Percentiles rank a stretch among this genome's conserved stretches.
phyloP scores from a whole-genome alignment of 2,113 vertebrate genomes.

The Labrus mixtus region DNA sequence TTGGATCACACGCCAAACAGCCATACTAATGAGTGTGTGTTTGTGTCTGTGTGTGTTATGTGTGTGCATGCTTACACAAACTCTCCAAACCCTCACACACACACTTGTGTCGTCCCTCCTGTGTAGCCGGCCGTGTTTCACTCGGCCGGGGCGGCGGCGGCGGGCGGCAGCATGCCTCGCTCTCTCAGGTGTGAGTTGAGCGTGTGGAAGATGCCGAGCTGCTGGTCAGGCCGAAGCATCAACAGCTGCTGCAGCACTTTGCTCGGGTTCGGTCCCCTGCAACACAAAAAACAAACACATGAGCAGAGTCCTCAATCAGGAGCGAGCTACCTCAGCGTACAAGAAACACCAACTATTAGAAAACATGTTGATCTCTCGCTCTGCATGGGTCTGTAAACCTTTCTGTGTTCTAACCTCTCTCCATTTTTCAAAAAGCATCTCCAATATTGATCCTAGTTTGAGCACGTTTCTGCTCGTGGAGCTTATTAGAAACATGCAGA shows the following conservation, averaged over 20 bases:
- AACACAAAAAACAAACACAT: conserved; percentile 2
- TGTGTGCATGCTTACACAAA: conserved; percentile 38
- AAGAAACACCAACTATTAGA: too few species aligned
- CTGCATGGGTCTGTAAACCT: too few species aligned
- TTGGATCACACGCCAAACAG: conserved; percentile 21
- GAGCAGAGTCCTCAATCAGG: too few species aligned
- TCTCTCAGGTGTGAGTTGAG: conserved; percentile 90
- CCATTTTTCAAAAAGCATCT: too few species aligned
- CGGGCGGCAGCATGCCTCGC: conserved; percentile 88
- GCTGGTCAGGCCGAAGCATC: conserved; percentile 93
- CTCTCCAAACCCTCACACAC: conserved; percentile 20
- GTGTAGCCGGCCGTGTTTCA: conserved; percentile 11
- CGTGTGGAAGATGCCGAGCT: conserved; percentile 91
- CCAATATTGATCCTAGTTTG: too few species aligned
- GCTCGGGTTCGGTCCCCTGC: conserved; percentile 96
- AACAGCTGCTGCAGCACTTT: conserved; percentile 94
- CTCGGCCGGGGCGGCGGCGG: conserved; percentile 70
- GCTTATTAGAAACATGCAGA: too few species aligned
- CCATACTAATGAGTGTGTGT: conserved; percentile 8
- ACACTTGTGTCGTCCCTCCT: neutral
- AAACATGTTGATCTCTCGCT: too few species aligned
- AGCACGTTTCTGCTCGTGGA: too few species aligned
- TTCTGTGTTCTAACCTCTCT: too few species aligned
- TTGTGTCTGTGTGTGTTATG: conserved; percentile 1
- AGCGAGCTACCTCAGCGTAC: too few species aligned